Evolutionary conservation across 2,797 vertebrate species (phyloP), one percentile per base, ranked within the genome.

Genomic region (Heliangelus exortis): DNA sequence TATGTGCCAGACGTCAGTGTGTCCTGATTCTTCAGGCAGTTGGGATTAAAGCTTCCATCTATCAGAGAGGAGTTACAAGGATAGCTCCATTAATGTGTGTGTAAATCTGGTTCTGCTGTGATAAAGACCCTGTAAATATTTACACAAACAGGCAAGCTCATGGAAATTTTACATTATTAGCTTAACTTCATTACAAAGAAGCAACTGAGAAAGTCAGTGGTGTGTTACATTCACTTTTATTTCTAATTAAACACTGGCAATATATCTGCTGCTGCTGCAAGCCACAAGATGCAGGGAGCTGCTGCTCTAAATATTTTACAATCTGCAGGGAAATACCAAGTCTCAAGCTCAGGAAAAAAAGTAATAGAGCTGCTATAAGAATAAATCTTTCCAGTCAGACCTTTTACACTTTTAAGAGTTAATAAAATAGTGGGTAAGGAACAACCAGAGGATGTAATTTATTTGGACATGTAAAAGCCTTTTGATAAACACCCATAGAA

Each of bases 391-490:
- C 62, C 66, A 93, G 61, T 92, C 81, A 94, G 94, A 96, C 92
- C 87, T 95, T 96, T 96, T 88, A 94, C 88, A 92, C 91, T 96
- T 96, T 84, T 94, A 97, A 96, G 95, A 97, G 92, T 97, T 98
- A 97, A 97, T 95, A 97, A 98, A 97, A 96, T 73, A 94, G 91
- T 58, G 90, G 91, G 93, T 79, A 89, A 81, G 96, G 83, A 91
- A 96, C 89, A 97, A 96, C 73, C 86, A 96, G 80, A 95, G 77
- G 85, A 89, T 97, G 95, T 97, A 97, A 97, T 98, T 97, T 97
- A 97, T 97, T 98, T 97, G 97, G 92, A 96, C 92, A 95, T 96
- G 97, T 93, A 96, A 97, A 97, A 96, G 82, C 96, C 95, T 97
- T 98, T 97, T 97, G 96, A 97, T 97, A 96, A 97, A 97, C 92